Base-by-base conservation (phyloP, 1,140 invertebrate genomes). In the Eueides isabella region DNA sequence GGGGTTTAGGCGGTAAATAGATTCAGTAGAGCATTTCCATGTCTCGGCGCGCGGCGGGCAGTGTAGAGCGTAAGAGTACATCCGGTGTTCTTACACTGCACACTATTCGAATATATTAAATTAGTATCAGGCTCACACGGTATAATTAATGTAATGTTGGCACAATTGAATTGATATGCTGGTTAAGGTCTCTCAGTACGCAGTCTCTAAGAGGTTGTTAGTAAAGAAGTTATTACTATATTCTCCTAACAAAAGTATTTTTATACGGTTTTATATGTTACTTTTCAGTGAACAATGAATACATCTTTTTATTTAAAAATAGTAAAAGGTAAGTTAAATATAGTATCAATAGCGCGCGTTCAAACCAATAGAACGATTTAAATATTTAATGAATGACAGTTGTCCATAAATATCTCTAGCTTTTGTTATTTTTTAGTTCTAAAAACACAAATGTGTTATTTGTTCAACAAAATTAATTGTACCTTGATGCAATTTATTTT, bases 11-110 rank as follows among this genome's bases (percentile, higher is more conserved):
- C 67, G 81, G 81, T 85, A 85, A 90, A 88, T 86, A 88, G 87
- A 86, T 86, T 84, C 81, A 81, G 86, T 89, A 89, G 86, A 90
- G 85, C 89, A 90, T 90, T 91, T 88, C 85, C 88, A 80, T 90
- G 89, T 91, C 77, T 76, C 79, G 72, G 75, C 76, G 76, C 64
- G 76, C 70, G 63, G 77, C 66, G 72, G 71, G 48, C 61, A 68
- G 69, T 26, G 19, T 55, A 26, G 48, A 55, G 48, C 73, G 73
- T 66, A 72, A 69, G 66, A 66, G 61, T 74, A 74, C 75, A 66
- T 55, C 55, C 61, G 68, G 67, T 75, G 44, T n/a, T 19, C 30
- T 19, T 74, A 74, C 67, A 74, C 63, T 66, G 73, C 62, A 19
- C 11, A 61, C 44, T 62, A 30, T 6, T 6, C 55, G 9, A n/a